Conservation (phyloP, 2,888 invertebrate species). For the Theretra japonica region DNA sequence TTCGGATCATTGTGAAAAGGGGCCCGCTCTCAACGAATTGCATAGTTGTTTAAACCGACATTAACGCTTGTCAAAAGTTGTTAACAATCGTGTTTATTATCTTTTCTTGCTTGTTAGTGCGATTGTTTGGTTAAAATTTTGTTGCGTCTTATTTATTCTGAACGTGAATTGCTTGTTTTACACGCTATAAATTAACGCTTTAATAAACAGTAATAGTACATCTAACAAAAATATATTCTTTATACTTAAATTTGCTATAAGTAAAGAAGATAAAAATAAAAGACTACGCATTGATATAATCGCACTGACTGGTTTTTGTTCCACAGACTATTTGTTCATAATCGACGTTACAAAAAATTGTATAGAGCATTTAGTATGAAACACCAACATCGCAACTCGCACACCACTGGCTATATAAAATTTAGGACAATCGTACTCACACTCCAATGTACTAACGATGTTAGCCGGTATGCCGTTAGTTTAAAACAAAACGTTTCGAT, state of each 20-base stretch:
- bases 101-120: constrained; percentile 26
- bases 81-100: constrained; percentile 28
- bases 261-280: too few relatives aligned
- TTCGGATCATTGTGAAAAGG: constrained; percentile 59
- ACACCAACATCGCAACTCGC: neutral
- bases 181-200: neutral
- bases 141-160: neutral
- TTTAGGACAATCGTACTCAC: constrained; percentile 18
- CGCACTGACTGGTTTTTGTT: neutral
- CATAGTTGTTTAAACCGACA: constrained; percentile 44
- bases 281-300: neutral
- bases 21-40: constrained; percentile 52
- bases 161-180: too few relatives aligned
- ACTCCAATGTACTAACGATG: constrained; percentile 7
- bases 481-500: constrained; percentile 5
- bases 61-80: constrained; percentile 30
- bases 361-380: neutral
- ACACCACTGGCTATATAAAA: constrained; percentile 4
- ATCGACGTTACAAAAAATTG: neutral
- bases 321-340: neutral
- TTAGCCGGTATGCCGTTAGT: constrained; percentile 5
- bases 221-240: too few relatives aligned
- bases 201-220: too few relatives aligned
- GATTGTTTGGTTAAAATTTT: constrained; percentile 10
- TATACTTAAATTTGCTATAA: too few relatives aligned